Evolutionary conservation across 2,113 vertebrate genomes (phyloP).

Genomic region (Centropristis striata): DNA sequence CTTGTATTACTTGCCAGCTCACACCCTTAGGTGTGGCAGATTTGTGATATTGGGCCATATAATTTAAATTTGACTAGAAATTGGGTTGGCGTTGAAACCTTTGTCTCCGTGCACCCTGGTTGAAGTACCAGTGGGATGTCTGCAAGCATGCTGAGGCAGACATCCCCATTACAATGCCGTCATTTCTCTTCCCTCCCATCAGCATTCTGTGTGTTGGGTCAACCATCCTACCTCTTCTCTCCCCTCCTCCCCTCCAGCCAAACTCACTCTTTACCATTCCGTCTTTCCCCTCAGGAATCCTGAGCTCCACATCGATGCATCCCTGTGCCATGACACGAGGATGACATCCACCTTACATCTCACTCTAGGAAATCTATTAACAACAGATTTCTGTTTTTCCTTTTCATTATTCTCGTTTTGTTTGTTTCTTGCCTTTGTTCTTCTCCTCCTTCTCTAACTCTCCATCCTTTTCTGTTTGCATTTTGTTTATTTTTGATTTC

Average conservation of each 20-base stretch:
- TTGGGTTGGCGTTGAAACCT: conserved; percentile 80
- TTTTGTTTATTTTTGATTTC: conserved; percentile 67
- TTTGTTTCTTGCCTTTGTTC: conserved; percentile 66
- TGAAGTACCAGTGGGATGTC: conserved; percentile 80
- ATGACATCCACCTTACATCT: conserved; percentile 83
- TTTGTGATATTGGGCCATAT: neutral
- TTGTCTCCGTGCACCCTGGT: conserved; percentile 82
- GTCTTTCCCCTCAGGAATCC: conserved; percentile 79
- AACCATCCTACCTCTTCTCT: conserved; percentile 22
- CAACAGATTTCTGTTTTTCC: conserved; percentile 89
- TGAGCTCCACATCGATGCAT: conserved; percentile 81
- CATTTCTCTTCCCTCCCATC: conserved; percentile 80
- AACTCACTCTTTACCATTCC: conserved; percentile 78
- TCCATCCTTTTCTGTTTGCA: conserved; percentile 79
- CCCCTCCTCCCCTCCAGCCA: conserved; percentile 30
- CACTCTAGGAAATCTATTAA: conserved; percentile 89
- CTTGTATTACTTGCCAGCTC: neutral
- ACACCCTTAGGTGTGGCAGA: neutral
- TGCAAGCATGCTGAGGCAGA: conserved; percentile 76
- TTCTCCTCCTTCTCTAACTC: conserved; percentile 71
- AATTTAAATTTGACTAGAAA: neutral
- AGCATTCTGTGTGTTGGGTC: conserved; percentile 74
- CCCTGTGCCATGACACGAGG: conserved; percentile 69
- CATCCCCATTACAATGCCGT: conserved; percentile 76
- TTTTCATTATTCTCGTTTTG: conserved; percentile 78